Percentiles rank a stretch among this genome's conserved stretches.
Conservation (phyloP, 2,888 invertebrate species). For the Cryptocephalus moraei region DNA sequence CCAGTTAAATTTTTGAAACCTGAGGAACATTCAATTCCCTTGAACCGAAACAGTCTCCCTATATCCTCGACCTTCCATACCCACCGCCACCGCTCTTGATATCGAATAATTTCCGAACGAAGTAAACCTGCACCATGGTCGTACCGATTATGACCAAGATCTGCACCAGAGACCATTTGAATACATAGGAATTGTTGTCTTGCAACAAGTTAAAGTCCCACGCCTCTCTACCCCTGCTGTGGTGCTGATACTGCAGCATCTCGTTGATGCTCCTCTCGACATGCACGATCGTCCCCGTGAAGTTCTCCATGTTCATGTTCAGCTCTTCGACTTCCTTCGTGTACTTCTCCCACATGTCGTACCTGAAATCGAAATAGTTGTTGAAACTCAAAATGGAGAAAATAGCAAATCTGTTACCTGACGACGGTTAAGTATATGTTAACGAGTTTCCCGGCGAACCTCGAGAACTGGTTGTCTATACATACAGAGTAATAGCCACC, state of each 20-base stretch:
- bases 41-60: constrained; percentile 7
- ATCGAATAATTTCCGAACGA: constrained; percentile 82
- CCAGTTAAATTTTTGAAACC: no score
- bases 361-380: constrained; percentile 25
- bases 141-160: constrained; percentile 73
- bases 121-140: constrained; percentile 73
- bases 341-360: constrained; percentile 89
- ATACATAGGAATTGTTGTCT: constrained; percentile 79
- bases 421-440: constrained; percentile 87
- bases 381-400: no score
- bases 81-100: constrained; percentile 52
- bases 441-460: constrained; percentile 81
- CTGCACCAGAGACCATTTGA: constrained; percentile 81
- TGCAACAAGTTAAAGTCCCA: constrained; percentile 71
- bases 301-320: constrained; percentile 81
- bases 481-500: constrained; percentile 88
- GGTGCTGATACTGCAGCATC: constrained; percentile 75
- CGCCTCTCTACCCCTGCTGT: constrained; percentile 68
- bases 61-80: constrained; percentile 45
- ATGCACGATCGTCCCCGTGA: constrained; percentile 64
- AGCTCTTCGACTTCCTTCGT: constrained; percentile 80
- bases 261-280: constrained; percentile 79
- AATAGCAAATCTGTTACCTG: constrained; percentile 33
- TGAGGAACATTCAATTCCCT: not conserved
- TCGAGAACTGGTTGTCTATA: constrained; percentile 86